Evolutionary conservation across 2,113 vertebrate species (phyloP).

Genomic region (Gallinago undulata): DNA sequence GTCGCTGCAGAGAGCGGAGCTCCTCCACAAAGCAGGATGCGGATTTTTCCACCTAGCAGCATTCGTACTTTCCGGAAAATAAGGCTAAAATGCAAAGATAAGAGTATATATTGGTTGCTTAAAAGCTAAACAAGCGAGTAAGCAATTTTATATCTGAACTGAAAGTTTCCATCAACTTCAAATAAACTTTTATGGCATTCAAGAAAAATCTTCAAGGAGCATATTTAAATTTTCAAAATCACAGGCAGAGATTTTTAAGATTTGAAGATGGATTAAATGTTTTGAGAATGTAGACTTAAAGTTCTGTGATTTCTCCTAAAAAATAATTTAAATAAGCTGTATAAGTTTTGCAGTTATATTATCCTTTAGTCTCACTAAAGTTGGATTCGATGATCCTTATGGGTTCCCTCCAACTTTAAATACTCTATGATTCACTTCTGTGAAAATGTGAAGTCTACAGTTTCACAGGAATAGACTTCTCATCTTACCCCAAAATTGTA

Average conservation of each 20-base stretch:
- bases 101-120: background rate
- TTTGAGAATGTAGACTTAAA: background rate
- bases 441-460: background rate
- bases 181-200: background rate
- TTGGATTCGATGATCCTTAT: background rate
- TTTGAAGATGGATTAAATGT: background rate
- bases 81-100: constrained; percentile 74
- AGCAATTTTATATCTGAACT: background rate
- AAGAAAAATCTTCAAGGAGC: background rate
- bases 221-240: background rate
- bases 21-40: constrained; percentile 89
- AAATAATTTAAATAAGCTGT: background rate
- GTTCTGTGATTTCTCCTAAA: background rate
- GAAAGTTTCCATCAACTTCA: background rate
- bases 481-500: background rate
- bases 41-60: constrained; percentile 87
- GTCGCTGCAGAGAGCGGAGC: constrained; percentile 92
- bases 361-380: background rate
- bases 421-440: background rate
- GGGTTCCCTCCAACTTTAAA: background rate
- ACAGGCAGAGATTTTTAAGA: background rate
- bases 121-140: background rate
- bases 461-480: background rate
- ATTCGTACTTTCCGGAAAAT: constrained; percentile 89
- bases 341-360: background rate